Evolutionary conservation across 2,797 vertebrate species (phyloP).

Genomic region (Alexandromys oeconomus): DNA sequence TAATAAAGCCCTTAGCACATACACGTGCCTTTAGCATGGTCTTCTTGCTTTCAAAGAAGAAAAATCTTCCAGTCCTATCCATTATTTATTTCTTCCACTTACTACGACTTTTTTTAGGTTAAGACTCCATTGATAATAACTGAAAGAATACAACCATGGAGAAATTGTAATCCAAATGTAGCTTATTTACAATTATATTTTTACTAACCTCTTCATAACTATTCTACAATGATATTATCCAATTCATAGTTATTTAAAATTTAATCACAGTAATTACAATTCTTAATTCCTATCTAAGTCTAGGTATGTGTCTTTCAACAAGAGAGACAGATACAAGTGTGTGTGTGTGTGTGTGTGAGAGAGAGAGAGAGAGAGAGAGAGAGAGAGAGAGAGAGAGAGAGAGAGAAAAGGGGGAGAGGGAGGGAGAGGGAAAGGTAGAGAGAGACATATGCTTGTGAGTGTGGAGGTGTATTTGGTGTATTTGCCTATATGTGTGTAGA

Average conservation of each 20-base stretch:
- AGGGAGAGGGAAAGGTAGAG: rapidly evolving
- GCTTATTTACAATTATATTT: neutral
- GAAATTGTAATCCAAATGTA: neutral
- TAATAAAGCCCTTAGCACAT: neutral
- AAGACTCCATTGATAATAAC: neutral
- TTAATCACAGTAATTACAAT: neutral
- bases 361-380: no score
- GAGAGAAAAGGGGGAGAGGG: no score
- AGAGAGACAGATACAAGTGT: neutral
- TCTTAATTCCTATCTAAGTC: neutral
- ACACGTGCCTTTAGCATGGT: neutral
- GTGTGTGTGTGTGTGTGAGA: neutral
- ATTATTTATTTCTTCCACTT: neutral
- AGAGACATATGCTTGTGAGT: neutral
- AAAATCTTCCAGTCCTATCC: neutral
- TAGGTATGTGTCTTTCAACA: neutral
- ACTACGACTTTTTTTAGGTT: neutral
- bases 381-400: no score
- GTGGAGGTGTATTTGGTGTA: neutral
- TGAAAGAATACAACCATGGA: neutral
- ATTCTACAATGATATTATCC: neutral
- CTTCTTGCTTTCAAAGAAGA: neutral
- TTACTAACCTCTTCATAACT: neutral
- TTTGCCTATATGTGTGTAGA: neutral
- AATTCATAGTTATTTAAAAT: neutral